phyloP scores from a whole-genome alignment of 2,113 vertebrate species.

The Cyanoliseus patagonus region DNA sequence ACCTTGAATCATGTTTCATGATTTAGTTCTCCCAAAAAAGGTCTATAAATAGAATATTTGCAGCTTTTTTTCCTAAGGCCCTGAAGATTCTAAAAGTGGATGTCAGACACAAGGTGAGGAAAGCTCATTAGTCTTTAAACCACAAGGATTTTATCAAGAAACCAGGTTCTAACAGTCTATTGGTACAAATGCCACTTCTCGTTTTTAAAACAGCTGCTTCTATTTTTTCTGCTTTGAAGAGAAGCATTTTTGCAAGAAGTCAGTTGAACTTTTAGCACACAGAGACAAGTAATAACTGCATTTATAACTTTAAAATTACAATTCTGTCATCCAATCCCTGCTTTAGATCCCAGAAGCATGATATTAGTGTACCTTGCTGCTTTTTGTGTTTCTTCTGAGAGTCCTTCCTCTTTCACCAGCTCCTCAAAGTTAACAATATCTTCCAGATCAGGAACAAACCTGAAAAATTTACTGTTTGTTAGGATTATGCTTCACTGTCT shows the following conservation, averaged over 20 bases:
- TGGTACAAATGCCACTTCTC: background rate
- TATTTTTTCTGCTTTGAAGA: background rate
- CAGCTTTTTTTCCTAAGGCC: background rate
- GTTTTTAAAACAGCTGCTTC: background rate
- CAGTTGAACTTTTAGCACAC: background rate
- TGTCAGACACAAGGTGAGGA: background rate
- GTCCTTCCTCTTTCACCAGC: constrained; percentile 94
- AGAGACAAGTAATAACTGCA: background rate
- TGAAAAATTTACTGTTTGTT: constrained; percentile 61
- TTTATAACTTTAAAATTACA: background rate
- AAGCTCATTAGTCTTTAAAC: background rate
- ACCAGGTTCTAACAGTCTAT: background rate
- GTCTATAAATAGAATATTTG: background rate
- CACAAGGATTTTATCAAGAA: background rate
- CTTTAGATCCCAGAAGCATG: background rate
- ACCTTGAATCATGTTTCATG: background rate
- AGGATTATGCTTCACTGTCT: background rate
- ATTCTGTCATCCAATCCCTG: background rate
- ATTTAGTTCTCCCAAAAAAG: background rate
- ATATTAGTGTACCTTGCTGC: constrained; percentile 83
- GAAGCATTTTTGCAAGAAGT: background rate
- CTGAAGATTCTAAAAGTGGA: background rate
- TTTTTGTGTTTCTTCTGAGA: constrained; percentile 92
- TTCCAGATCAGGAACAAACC: constrained; percentile 98
- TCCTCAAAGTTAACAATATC: constrained; percentile 99